Evolutionary conservation across 2,797 vertebrate species (phyloP).

Genomic region (Takifugu rubripes): DNA sequence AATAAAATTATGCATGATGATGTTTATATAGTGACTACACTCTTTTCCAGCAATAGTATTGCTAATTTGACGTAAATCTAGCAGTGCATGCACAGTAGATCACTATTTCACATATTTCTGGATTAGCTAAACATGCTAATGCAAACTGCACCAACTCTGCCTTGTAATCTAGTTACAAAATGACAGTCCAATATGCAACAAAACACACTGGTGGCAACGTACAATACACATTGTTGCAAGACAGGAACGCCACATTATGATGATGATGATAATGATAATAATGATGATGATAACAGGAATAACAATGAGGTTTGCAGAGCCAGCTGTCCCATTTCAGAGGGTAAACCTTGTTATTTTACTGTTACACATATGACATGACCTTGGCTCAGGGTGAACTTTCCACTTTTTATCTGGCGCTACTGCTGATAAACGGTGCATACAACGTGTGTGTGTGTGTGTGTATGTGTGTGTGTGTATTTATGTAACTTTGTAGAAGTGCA

Average conservation of each 20-base stretch:
- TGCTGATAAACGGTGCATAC: conserved; percentile 58
- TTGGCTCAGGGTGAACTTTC: conserved; percentile 71
- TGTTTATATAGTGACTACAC: conserved; percentile 8
- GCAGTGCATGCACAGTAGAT: too few relatives aligned
- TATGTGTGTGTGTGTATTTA: conserved; percentile 40
- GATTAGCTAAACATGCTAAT: too few relatives aligned
- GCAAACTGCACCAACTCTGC: too few relatives aligned
- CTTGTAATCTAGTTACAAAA: too few relatives aligned
- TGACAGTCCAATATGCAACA: too few relatives aligned
- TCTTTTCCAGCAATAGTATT: background rate
- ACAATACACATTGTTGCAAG: background rate
- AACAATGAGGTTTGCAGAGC: conserved; percentile 22
- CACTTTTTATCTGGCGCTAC: conserved; percentile 67
- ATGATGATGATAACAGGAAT: conserved; percentile 1
- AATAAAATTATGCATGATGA: background rate
- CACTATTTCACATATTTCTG: too few relatives aligned
- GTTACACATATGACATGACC: conserved; percentile 58
- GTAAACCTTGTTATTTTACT: conserved; percentile 36
- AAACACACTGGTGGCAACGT: too few relatives aligned
- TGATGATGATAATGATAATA: background rate
- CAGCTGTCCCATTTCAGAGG: conserved; percentile 46
- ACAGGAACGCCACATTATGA: background rate
- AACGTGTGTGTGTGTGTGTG: conserved; percentile 13
- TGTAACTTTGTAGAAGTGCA: conserved; percentile 41
- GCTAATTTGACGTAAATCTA: too few relatives aligned